phyloP scores from a whole-genome alignment of 2,797 vertebrate species.

The Diceros bicornis region DNA sequence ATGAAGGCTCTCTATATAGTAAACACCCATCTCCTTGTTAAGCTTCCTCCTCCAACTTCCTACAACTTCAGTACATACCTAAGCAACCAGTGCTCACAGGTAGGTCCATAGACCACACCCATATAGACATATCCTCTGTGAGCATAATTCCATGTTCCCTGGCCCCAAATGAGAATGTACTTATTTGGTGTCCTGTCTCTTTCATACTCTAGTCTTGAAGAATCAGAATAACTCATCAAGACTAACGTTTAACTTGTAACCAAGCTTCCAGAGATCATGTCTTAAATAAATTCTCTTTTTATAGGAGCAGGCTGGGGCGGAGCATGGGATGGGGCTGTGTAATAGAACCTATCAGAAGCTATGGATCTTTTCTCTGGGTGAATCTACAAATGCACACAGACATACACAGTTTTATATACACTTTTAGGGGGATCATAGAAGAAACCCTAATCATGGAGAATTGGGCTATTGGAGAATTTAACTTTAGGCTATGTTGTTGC shows the following conservation, averaged over 20 bases:
- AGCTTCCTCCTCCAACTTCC: conserved; percentile 32
- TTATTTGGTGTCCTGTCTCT: not conserved
- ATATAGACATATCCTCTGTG: not conserved
- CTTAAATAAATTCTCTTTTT: conserved; percentile 30
- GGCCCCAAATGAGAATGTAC: not conserved
- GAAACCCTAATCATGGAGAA: not conserved
- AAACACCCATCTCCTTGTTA: not conserved
- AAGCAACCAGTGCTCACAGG: not conserved
- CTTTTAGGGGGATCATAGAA: not conserved
- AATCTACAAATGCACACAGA: not conserved
- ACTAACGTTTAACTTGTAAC: not conserved
- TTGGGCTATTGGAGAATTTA: conserved; percentile 18
- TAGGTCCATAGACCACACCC: not conserved
- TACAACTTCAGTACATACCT: not conserved
- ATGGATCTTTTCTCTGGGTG: not conserved
- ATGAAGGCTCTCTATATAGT: not conserved
- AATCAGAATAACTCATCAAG: conserved; percentile 14
- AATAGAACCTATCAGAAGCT: not conserved
- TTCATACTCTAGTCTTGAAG: conserved; percentile 35
- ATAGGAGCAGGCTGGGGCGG: not conserved
- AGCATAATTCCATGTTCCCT: conserved; percentile 32
- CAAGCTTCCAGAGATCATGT: not conserved
- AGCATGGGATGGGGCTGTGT: not conserved
- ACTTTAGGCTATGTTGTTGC: not conserved
- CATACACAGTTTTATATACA: not conserved